These are phyloP conservation scores for Dinomys branickii DNA, from an alignment of 2,113 vertebrate genomes.

Conservation along the genomic window DNA sequence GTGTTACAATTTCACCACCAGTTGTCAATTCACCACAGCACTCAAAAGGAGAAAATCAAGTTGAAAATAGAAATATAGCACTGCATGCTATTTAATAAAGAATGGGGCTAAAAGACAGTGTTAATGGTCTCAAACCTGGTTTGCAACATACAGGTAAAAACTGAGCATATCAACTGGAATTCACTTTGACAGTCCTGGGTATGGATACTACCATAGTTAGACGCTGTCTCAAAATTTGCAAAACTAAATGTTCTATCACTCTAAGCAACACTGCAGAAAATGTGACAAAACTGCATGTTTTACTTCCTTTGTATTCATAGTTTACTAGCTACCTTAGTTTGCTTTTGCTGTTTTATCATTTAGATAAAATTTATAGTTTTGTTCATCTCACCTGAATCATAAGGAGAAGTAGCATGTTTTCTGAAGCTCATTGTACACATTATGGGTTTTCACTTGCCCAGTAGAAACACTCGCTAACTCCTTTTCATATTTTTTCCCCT, in stretches of 20 bases:
- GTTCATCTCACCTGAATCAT: slow-evolving; percentile 42
- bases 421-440: slow-evolving; percentile 18
- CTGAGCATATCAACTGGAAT: neutral
- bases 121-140: neutral
- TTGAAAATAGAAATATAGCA: slow-evolving; percentile 6
- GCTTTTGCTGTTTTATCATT: slow-evolving; percentile 50
- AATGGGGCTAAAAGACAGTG: neutral
- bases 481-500: neutral
- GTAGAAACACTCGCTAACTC: neutral
- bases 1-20: no score
- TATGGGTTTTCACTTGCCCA: slow-evolving; percentile 40
- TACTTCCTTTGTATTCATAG: slow-evolving; percentile 43
- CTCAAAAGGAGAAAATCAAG: neutral
- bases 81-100: neutral
- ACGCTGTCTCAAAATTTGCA: neutral
- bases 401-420: slow-evolving; percentile 6
- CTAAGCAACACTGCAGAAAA: slow-evolving; percentile 49
- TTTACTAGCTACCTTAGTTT: slow-evolving; percentile 15
- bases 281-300: slow-evolving; percentile 39
- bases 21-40: no score
- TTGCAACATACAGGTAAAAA: slow-evolving; percentile 21
- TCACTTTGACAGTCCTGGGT: neutral
- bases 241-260: neutral
- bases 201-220: neutral
- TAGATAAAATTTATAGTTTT: slow-evolving; percentile 56